Conservation (phyloP, 2,888 invertebrate species). For the Apamea crenata region DNA sequence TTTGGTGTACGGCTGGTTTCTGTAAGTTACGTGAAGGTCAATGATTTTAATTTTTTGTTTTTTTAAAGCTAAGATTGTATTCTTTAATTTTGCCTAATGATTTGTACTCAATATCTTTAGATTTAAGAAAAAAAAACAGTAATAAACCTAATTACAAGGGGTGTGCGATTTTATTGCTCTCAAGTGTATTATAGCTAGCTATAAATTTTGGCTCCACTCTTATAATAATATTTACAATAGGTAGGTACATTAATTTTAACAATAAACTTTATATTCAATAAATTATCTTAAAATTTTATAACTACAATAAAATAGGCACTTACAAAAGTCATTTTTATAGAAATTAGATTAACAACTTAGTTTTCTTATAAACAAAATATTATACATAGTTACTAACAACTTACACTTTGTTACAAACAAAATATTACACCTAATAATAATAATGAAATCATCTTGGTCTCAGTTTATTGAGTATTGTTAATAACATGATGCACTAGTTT, state of each 20-base stretch:
- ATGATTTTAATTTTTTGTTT: no score
- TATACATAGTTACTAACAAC: constrained; percentile 48
- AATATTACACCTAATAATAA: constrained; percentile 33
- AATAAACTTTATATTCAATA: constrained; percentile 62
- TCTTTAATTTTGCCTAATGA: no score
- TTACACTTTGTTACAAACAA: constrained; percentile 44
- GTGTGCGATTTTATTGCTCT: no score
- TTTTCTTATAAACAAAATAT: constrained; percentile 29
- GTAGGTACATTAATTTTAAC: constrained; percentile 54
- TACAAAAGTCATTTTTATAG: constrained; percentile 52
- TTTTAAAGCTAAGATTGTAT: no score
- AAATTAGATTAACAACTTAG: constrained; percentile 57
- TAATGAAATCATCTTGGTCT: constrained; percentile 33
- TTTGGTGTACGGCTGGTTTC: no score
- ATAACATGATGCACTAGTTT: constrained; percentile 37
- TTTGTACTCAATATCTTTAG: no score
- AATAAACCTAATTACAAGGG: no score
- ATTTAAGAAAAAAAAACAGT: no score
- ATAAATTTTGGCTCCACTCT: constrained; percentile 74
- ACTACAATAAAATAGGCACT: constrained; percentile 64
- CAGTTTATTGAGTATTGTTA: constrained; percentile 63
- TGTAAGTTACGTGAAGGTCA: no score
- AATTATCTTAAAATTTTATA: constrained; percentile 63
- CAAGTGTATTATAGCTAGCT: constrained; percentile 58
- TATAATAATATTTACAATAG: constrained; percentile 72